Evolutionary conservation across 2,888 invertebrate genomes (phyloP), one percentile per base, ranked within the genome.

Genomic region (Dusona sp.): DNA sequence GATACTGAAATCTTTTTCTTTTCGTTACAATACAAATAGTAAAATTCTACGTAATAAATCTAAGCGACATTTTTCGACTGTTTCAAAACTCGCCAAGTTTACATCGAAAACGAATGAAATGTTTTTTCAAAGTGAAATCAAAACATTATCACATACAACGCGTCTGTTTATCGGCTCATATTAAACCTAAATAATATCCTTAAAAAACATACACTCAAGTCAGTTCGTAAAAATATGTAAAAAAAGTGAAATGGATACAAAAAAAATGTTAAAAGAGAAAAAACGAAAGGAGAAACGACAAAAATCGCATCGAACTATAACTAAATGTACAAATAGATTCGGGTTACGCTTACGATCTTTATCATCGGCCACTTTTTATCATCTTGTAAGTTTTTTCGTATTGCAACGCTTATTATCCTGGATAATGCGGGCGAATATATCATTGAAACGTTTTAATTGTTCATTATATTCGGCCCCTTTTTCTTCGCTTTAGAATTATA

Each of bases 361-460:
- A 54, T 74, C 38, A 54, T 74, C 80, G 25, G 64, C n/a, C 38
- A 70, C 38, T 42, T 22, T 25, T 42, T 25, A 29, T 75, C 45
- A 65, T 25, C 19, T 80, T 42, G 29, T 81, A 48, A 7, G n/a
- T 70, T 51, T 13, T 83, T 78, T 68, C 78, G 36, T 87, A 78
- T 84, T 81, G 77, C 81, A 67, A 85, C 80, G 88, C 87, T 85
- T 87, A 87, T 88, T 86, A 89, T 89, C 79, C 73, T 83, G 85
- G 86, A 88, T 89, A 91, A 84, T 89, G 77, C 89, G 90, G 91
- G 88, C 90, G 90, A 90, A 90, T 90, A 91, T 16, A 16, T 29
- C 0, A 57, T 90, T 89, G 89, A 88, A 90, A 88, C 89, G 79
- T 84, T 87, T 65, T 64, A 82, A 61, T 70, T 88, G 81, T 64